Percentiles rank a stretch among this genome's conserved stretches.
phyloP scores from a whole-genome alignment of 2,113 vertebrate species.

The Amblyornis subalaris region DNA sequence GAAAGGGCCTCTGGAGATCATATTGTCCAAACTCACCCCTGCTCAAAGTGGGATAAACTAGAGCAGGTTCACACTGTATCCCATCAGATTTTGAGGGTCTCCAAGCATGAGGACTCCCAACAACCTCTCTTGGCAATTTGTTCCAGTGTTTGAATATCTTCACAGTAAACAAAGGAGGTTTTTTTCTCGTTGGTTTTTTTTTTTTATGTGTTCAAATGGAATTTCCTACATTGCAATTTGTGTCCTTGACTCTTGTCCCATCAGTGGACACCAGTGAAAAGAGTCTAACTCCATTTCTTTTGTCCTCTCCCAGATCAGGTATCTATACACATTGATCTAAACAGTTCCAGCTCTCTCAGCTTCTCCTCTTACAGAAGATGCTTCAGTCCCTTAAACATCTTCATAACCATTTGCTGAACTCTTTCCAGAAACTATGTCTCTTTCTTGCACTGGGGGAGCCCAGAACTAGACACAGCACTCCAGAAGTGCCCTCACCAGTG shows the following conservation, averaged over 20 bases:
- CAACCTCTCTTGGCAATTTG: neutral
- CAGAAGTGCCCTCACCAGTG: neutral
- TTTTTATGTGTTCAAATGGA: neutral
- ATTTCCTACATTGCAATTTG: neutral
- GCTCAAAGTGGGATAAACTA: neutral
- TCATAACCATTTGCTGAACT: neutral
- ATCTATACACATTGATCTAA: neutral
- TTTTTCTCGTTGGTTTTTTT: neutral
- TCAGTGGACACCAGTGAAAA: neutral
- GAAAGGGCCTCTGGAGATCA: neutral
- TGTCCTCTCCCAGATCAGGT: neutral
- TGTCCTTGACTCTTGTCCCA: neutral
- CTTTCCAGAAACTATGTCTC: neutral
- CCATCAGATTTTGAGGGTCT: neutral
- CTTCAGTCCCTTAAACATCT: neutral
- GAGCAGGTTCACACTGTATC: rapidly evolving
- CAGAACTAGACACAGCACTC: neutral
- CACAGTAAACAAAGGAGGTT: neutral
- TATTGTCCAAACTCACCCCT: neutral
- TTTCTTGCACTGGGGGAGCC: neutral
- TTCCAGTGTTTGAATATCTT: neutral
- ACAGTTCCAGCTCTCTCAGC: neutral
- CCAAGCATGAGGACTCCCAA: neutral
- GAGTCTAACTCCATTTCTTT: neutral
- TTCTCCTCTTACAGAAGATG: neutral